Evolutionary conservation across 2,797 vertebrate species (phyloP), one percentile per base, ranked within the genome.

Genomic region (Cryptoprocta ferox): DNA sequence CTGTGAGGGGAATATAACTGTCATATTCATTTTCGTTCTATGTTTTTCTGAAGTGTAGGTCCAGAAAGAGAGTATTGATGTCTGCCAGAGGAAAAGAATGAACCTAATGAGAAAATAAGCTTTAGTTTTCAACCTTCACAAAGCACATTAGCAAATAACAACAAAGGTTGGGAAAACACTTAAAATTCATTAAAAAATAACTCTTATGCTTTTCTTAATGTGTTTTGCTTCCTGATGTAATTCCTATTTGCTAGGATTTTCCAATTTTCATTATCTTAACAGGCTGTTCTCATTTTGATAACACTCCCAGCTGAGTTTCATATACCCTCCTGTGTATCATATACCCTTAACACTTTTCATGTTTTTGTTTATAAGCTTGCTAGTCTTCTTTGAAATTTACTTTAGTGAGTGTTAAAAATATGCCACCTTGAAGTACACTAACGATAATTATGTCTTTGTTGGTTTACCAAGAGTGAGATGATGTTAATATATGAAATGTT

Each of bases 101-200:
- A 96, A 78, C 5, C 35, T 96, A 95, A 96, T 95, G 94, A 97
- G 89, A 88, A 97, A 93, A 97, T 91, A 97, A 96, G 94, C 66
- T 63, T 94, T 42, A 45, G 35, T 95, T 96, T 97, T 84, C 79
- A 81, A 90, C 35, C 65, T 56, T 88, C 61, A 93, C 63, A 87
- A 94, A 93, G 39, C 59, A 71, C 24, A 37, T 94, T 91, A 89
- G 85, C 80, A 97, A 93, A 96, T 89, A 92, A 96, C 73, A 94
- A 84, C 89, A 96, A 97, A 97, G 76, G 65, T 63, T 63, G 61
- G n/a, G 76, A 61, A 88, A 89, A 93, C 70, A 97, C 94, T 97
- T 90, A 81, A 93, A 96, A 93, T 65, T 89, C 93, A 95, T 95
- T 94, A 50, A 71, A 93, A 93, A 96, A 89, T 92, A 87, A 35